phyloP scores from a whole-genome alignment of 2,888 invertebrate species.

The Orthonychiurus folsomi region DNA sequence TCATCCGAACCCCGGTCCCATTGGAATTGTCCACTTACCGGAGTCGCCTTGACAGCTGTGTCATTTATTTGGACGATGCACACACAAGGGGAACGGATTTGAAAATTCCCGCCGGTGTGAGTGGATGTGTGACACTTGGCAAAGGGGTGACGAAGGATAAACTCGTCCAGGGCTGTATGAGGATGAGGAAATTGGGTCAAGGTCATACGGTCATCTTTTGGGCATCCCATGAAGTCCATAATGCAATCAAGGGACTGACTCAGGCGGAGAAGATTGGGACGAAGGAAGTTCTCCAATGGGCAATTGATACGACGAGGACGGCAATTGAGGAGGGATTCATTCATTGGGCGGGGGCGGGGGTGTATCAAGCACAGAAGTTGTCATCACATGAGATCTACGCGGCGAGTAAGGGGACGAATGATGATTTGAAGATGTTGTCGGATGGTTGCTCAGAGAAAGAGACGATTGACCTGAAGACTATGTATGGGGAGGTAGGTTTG shows the following conservation, averaged over 20 bases:
- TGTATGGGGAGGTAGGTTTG: conserved; percentile 25
- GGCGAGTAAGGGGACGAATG: background rate
- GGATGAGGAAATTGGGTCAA: conserved; percentile 28
- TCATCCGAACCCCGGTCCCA: conserved; percentile 6
- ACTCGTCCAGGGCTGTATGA: conserved; percentile 28
- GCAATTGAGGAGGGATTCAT: conserved; percentile 26
- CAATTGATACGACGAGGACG: conserved; percentile 19
- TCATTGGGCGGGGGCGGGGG: conserved; percentile 26
- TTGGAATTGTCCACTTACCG: conserved; percentile 24
- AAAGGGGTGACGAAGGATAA: conserved; percentile 26
- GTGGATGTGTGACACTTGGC: conserved; percentile 25
- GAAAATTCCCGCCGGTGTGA: conserved; percentile 18
- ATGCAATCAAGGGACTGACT: conserved; percentile 15
- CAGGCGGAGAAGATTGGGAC: conserved; percentile 6
- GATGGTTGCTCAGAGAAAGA: conserved; percentile 20
- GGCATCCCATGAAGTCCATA: conserved; percentile 23
- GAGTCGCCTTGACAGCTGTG: conserved; percentile 18
- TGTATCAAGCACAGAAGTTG: conserved; percentile 23
- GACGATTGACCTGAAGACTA: conserved; percentile 14
- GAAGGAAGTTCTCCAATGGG: conserved; percentile 27
- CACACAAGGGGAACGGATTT: conserved; percentile 34
- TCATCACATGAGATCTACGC: conserved; percentile 21
- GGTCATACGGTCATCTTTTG: conserved; percentile 24
- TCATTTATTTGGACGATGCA: conserved; percentile 30
- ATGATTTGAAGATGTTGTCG: conserved; percentile 13